Evolutionary conservation across 2,888 invertebrate genomes (phyloP), one percentile per base, ranked within the genome.

Genomic region (Rhagonycha lutea): DNA sequence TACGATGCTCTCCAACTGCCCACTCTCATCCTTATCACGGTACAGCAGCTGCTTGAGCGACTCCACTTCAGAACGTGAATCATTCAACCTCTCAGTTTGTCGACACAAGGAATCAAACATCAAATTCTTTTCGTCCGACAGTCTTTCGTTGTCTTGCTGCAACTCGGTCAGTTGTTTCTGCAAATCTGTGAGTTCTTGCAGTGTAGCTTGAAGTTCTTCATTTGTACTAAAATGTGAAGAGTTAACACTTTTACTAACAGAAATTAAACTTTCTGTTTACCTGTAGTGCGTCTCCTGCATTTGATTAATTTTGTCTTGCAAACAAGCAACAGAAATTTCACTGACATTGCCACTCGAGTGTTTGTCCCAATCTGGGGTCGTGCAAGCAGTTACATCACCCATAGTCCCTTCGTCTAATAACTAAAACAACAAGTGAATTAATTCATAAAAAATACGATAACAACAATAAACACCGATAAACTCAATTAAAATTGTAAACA

Each of bases 241-340:
- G 65, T 70, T 24, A 29, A 69, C 2, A 29, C 0, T n/a, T 70
- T 14, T 7, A 14, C 5, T 14, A 12, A 14, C 5, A 29, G 60
- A 68, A 11, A 65, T 28, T 28, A 18, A 23, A 10, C 3, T 2
- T n/a, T 18, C 5, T 23, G n/a, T 70, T 77, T 83, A 92, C 92
- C 92, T 92, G 85, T 95, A 94, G 85, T 96, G 95, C 14, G 95
- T 95, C 87, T 96, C 96, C 86, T 96, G 96, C 96, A 96, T 96
- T 88, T 96, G 96, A 86, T 96, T 91, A 83, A 98, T 97, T 85
- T 96, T 92, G 86, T 98, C 98, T 88, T 98, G 98, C 79, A 96
- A 90, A 86, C 97, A 97, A 18, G 97, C 97, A 79, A 98, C 96
- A 4, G 95, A 95, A 74, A 97, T 93, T 88, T 97, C 97, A 87